phyloP scores from a whole-genome alignment of 1,140 invertebrate genomes.

The Drosophila parabipectinata region DNA sequence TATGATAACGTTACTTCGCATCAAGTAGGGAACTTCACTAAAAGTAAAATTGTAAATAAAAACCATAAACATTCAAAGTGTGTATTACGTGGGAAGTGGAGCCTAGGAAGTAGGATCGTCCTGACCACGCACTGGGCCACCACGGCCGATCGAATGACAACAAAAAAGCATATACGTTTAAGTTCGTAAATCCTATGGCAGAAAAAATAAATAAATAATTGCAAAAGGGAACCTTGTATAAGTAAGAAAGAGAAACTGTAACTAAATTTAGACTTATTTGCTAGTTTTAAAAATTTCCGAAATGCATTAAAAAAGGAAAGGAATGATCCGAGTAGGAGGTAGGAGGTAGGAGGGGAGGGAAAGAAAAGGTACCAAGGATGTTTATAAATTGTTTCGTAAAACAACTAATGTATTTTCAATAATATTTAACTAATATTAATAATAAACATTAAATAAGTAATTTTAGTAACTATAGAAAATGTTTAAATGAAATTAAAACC shows the following conservation, averaged over 20 bases:
- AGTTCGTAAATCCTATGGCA: constrained; percentile 64
- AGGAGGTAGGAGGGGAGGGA: not conserved
- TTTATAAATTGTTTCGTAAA: constrained; percentile 81
- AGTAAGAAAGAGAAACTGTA: constrained; percentile 76
- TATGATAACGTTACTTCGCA: constrained; percentile 52
- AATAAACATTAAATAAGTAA: constrained; percentile 82
- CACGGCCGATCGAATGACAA: constrained; percentile 7
- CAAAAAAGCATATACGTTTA: constrained; percentile 51
- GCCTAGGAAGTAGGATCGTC: constrained; percentile 48
- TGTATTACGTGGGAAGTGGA: constrained; percentile 58
- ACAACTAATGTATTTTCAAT: constrained; percentile 83
- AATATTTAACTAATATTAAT: constrained; percentile 83
- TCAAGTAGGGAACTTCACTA: constrained; percentile 76
- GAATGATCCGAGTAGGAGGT: constrained; percentile 7
- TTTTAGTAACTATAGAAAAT: constrained; percentile 84
- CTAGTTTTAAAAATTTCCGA: constrained; percentile 75
- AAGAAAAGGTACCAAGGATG: constrained; percentile 74
- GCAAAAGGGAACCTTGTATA: constrained; percentile 41
- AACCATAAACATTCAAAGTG: constrained; percentile 53
- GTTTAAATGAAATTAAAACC: constrained; percentile 83
- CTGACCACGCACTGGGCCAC: constrained; percentile 62
- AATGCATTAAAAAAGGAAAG: constrained; percentile 46
- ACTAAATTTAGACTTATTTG: constrained; percentile 82
- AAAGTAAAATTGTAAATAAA: constrained; percentile 64
- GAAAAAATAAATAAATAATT: constrained; percentile 34